Percentiles rank a stretch among this genome's conserved stretches.
These are phyloP conservation scores for Syngnathoides biaculeatus DNA, from an alignment of 2,113 vertebrate species.

Conservation along the genomic window DNA sequence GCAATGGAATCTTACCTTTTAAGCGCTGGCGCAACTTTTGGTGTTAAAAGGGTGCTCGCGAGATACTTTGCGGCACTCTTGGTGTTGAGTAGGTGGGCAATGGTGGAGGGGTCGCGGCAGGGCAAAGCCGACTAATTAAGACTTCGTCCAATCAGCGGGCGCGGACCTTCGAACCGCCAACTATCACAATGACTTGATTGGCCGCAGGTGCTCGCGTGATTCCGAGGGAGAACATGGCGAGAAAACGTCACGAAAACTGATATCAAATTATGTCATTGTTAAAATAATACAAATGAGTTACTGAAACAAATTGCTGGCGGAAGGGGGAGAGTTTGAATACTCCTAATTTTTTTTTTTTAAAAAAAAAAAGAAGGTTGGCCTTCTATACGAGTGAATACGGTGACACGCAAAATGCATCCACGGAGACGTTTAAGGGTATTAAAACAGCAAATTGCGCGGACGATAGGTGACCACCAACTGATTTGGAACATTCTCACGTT, in stretches of 20 bases:
- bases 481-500: neutral
- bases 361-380: too few species aligned
- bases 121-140: slow-evolving; percentile 57
- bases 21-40: slow-evolving; percentile 31
- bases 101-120: slow-evolving; percentile 45
- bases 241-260: neutral
- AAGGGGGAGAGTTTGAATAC: neutral
- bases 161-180: slow-evolving; percentile 19
- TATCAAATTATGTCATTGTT: neutral
- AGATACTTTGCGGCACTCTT: slow-evolving; percentile 40
- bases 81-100: slow-evolving; percentile 24
- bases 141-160: slow-evolving; percentile 50
- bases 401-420: neutral
- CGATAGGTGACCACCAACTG: too few species aligned
- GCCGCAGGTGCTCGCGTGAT: slow-evolving; percentile 27
- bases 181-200: slow-evolving; percentile 25
- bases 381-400: neutral
- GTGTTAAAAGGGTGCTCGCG: slow-evolving; percentile 31
- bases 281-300: neutral
- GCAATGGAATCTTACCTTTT: slow-evolving; percentile 52
- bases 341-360: too few species aligned
- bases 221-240: too few species aligned
- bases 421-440: neutral
- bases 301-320: neutral
- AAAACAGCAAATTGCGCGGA: neutral